Percentiles rank a stretch among this genome's conserved stretches.
phyloP scores from a whole-genome alignment of 2,797 vertebrate genomes.

The Todus mexicanus region DNA sequence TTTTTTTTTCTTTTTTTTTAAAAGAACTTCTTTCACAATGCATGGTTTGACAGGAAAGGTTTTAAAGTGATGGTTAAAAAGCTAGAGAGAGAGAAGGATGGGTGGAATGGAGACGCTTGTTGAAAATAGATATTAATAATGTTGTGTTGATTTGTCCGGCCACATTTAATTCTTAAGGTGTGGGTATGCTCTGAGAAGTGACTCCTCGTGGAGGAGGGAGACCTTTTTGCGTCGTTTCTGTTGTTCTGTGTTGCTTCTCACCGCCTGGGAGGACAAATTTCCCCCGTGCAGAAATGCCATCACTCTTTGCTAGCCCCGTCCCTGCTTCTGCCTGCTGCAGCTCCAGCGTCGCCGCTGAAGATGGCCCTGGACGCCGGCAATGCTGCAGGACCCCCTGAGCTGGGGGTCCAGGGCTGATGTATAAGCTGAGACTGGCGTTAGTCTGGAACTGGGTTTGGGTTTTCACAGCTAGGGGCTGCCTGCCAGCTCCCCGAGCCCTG shows the following conservation, averaged over 20 bases:
- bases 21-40: not conserved
- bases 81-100: not conserved
- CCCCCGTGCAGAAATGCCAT: not conserved
- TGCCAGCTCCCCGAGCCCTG: not conserved
- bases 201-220: not conserved
- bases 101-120: not conserved
- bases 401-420: not conserved
- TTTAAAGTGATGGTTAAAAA: conserved; percentile 46
- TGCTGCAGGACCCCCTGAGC: accelerated
- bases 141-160: not conserved
- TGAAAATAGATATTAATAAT: conserved; percentile 11
- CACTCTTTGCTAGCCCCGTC: not conserved
- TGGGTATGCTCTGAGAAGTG: not conserved
- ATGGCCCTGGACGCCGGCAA: accelerated
- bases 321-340: not conserved
- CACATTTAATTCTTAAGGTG: not conserved
- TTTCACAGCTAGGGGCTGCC: not conserved
- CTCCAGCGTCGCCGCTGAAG: not conserved
- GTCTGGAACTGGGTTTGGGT: not conserved
- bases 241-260: not conserved
- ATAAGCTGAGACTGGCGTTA: not conserved
- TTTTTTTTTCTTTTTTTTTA: not conserved
- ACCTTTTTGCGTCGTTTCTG: too few relatives aligned
- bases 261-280: not conserved
- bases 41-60: conserved; percentile 18